phyloP scores from a whole-genome alignment of 2,797 vertebrate species.

The Bradypodion ventrale region DNA sequence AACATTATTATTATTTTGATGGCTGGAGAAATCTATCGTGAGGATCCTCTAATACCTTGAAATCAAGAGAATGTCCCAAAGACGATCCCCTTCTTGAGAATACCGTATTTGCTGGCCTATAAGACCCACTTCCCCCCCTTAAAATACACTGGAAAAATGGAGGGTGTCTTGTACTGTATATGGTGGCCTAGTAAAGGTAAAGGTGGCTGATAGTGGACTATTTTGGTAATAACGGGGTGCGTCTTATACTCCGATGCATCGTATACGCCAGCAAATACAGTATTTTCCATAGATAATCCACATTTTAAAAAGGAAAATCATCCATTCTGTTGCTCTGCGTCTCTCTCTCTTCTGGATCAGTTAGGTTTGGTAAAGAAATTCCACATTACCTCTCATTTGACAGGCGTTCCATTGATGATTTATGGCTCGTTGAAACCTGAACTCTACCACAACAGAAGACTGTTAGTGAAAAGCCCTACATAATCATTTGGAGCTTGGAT shows the following conservation, averaged over 20 bases:
- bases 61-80: background rate
- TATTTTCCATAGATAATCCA: too few relatives aligned
- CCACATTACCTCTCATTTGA: slow-evolving; percentile 68
- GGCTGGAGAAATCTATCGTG: background rate
- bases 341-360: slow-evolving; percentile 6
- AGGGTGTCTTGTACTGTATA: too few relatives aligned
- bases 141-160: too few relatives aligned
- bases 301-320: background rate
- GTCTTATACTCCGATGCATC: too few relatives aligned
- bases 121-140: too few relatives aligned
- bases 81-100: background rate
- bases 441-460: slow-evolving; percentile 64
- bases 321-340: background rate
- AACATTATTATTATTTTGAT: background rate
- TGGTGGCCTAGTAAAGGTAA: too few relatives aligned
- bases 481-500: slow-evolving; percentile 71
- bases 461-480: slow-evolving; percentile 71
- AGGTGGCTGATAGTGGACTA: too few relatives aligned
- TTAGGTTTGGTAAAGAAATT: slow-evolving; percentile 57
- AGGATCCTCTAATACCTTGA: background rate
- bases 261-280: too few relatives aligned
- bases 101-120: too few relatives aligned
- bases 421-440: slow-evolving; percentile 67
- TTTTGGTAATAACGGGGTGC: too few relatives aligned
- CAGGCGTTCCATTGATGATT: slow-evolving; percentile 71